phyloP scores from a whole-genome alignment of 2,113 vertebrate species.

The Jaculus jaculus region DNA sequence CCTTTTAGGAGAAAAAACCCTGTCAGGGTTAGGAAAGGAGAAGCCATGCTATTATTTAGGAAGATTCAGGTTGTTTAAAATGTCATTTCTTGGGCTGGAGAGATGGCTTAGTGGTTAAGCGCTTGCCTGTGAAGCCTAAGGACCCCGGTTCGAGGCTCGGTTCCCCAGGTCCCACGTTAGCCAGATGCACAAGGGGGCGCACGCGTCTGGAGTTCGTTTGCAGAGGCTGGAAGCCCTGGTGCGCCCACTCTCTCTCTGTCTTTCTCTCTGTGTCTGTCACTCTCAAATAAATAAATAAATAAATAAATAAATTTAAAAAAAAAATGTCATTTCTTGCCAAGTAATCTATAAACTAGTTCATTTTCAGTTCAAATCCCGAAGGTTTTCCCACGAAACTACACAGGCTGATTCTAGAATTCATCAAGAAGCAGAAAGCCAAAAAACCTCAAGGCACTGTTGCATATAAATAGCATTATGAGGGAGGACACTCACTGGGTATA shows the following conservation, averaged over 20 bases:
- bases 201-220: too few species aligned
- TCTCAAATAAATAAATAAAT: too few species aligned
- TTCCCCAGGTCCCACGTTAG: too few species aligned
- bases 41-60: not conserved
- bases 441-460: not conserved
- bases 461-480: not conserved
- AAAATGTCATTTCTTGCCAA: not conserved
- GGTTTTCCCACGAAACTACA: not conserved
- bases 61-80: not conserved
- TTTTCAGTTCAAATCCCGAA: not conserved
- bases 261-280: too few species aligned
- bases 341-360: not conserved
- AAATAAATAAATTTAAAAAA: too few species aligned
- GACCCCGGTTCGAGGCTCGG: too few species aligned
- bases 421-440: not conserved
- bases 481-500: not conserved
- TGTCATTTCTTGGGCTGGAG: not conserved
- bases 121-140: too few species aligned
- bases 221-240: too few species aligned
- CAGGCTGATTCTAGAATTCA: not conserved
- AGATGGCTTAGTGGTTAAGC: too few species aligned
- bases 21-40: not conserved
- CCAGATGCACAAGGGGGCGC: too few species aligned
- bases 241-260: too few species aligned
- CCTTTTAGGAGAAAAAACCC: not conserved